These are phyloP conservation scores for Apodemus agrarius DNA, from an alignment of 2,797 vertebrate species.

Conservation along the genomic window DNA sequence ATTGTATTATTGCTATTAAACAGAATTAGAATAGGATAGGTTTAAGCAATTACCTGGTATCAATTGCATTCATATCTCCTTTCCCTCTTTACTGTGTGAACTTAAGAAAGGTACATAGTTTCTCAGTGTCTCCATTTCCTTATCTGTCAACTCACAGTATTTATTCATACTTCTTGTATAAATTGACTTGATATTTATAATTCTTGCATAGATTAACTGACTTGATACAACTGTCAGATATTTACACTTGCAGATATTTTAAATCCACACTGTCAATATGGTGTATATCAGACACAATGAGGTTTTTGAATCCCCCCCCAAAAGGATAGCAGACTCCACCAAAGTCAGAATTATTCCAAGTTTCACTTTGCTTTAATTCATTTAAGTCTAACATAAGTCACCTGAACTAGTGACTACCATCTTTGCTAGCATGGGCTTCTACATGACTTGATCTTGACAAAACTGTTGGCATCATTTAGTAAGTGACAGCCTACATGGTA, in stretches of 20 bases:
- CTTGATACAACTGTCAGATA: neutral
- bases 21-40: neutral
- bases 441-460: neutral
- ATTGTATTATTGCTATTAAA: neutral
- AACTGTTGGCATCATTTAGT: neutral
- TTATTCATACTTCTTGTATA: neutral
- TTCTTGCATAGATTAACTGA: neutral
- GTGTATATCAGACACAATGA: neutral
- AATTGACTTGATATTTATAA: neutral
- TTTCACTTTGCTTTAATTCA: conserved; percentile 1
- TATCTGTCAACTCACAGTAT: neutral
- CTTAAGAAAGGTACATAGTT: neutral
- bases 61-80: neutral
- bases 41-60: neutral
- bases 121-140: neutral
- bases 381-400: neutral
- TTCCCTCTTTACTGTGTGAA: neutral
- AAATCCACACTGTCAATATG: accelerated
- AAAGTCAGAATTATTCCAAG: neutral
- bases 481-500: neutral
- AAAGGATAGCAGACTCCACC: neutral
- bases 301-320: neutral
- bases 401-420: neutral
- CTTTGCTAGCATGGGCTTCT: neutral
- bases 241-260: neutral